Base-by-base conservation (phyloP, 2,113 vertebrate species). In the Hippocampus comes region DNA sequence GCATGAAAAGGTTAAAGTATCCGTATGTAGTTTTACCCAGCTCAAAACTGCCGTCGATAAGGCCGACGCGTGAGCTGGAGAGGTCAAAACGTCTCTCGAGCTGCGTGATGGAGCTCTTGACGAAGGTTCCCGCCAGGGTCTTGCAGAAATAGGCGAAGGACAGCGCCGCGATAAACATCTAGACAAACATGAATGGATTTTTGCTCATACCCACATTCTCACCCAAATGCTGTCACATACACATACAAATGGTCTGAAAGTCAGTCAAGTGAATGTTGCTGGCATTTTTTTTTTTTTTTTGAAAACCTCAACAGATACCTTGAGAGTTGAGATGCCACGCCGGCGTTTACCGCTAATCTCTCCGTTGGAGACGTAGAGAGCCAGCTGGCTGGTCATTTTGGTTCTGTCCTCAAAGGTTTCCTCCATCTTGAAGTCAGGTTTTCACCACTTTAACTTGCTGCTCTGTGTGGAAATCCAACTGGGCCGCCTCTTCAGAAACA, bases 81-180 rank as follows among this genome's bases (percentile, higher is more conserved):
- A 97, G 87, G 66, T 93, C 95, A 67, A 99, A 99, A 55, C 96
- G 94, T 41, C 95, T 87, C 89, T 99, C 97, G 38, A 99, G 95
- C 74, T 98, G 96, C 15, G 95, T 97, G 82, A 97, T 91, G 71
- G 94, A 87, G 78, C 94, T 96, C 88, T 99, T 99, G 95, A 99
- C 95, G 56, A 94, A 89, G 0, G 89, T 74, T 30, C 88, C 95
- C 30, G 87, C 82, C 27, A 97, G 78, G 0, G 92, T 7, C 84
- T 95, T 98, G 4, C 92, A 92, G 76, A 96, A 94, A 78, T 88
- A 94, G 75, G 89, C 88, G 78, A 97, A 93, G 1, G 94, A 92
- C 49, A 99, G 86, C 20, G 95, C 94, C 77, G 87, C 80, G 0
- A 97, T 91, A 79, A 98, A 99, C 34, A 89, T 72, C 97, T 99